phyloP scores from a whole-genome alignment of 2,113 vertebrate species.

The Hystrix brachyura region DNA sequence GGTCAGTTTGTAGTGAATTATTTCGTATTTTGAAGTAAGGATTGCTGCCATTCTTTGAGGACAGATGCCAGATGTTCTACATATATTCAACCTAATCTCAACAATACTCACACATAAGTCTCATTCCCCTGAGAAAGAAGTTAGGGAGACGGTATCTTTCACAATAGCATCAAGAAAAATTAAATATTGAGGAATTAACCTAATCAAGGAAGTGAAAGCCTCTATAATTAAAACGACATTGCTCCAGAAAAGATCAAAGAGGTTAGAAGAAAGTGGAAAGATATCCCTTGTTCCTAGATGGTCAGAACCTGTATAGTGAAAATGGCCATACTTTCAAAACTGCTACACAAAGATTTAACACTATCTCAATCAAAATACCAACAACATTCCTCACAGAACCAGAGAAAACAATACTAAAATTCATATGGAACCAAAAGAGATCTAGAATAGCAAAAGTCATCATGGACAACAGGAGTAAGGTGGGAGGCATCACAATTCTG shows the following conservation, averaged over 20 bases:
- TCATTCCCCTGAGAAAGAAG: neutral
- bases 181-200: neutral
- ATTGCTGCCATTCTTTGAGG: rapidly evolving
- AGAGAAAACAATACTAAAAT: neutral
- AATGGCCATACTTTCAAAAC: neutral
- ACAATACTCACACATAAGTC: rapidly evolving
- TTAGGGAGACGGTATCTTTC: neutral
- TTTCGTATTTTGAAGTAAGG: neutral
- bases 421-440: neutral
- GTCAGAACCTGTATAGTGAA: neutral
- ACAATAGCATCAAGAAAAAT: neutral
- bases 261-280: neutral
- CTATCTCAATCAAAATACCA: neutral
- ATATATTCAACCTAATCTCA: rapidly evolving
- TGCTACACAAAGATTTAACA: neutral
- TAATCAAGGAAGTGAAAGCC: neutral
- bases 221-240: neutral
- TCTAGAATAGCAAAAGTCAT: neutral
- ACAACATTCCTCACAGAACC: neutral
- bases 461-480: neutral
- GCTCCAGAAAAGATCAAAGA: neutral
- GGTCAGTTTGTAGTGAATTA: rapidly evolving
- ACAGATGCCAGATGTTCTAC: neutral
- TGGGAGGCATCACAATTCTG: neutral
- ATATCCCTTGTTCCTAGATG: neutral